These are phyloP conservation scores for Grapholita molesta DNA, from an alignment of 1,140 invertebrate species.

Conservation along the genomic window DNA sequence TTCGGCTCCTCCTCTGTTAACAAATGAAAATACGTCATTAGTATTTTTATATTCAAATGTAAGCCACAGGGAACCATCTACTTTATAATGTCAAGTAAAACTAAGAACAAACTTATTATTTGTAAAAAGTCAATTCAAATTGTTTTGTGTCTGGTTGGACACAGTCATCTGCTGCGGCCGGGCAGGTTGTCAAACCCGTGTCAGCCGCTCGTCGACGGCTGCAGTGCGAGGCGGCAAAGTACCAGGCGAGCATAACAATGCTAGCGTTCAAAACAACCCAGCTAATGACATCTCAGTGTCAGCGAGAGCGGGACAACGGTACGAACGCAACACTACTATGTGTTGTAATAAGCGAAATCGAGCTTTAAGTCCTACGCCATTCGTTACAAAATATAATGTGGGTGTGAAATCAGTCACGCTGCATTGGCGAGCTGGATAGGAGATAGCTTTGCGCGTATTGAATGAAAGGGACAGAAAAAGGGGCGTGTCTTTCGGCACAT, in stretches of 20 bases:
- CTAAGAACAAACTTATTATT: background rate
- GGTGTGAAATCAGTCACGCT: constrained; percentile 39
- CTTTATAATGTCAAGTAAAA: background rate
- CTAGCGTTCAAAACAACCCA: constrained; percentile 27
- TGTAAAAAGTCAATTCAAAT: background rate
- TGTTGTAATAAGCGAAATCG: constrained; percentile 28
- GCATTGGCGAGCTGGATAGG: constrained; percentile 41
- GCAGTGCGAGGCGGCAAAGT: constrained; percentile 73
- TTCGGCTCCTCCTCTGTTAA: constrained; percentile 72
- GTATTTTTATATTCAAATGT: background rate
- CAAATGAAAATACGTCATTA: constrained; percentile 39
- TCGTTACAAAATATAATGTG: constrained; percentile 31
- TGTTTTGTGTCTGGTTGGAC: constrained; percentile 9
- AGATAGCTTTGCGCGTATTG: constrained; percentile 24
- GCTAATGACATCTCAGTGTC: constrained; percentile 20
- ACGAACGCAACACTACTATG: constrained; percentile 22
- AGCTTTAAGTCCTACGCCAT: constrained; percentile 23
- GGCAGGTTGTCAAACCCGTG: constrained; percentile 60
- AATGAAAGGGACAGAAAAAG: constrained; percentile 39
- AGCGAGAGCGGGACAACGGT: constrained; percentile 32
- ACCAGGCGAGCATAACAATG: constrained; percentile 61
- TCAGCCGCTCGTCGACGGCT: constrained; percentile 66
- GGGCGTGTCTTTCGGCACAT: constrained; percentile 42
- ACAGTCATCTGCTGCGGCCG: constrained; percentile 28
- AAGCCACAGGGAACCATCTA: background rate